Evolutionary conservation across 2,113 vertebrate species (phyloP).

Genomic region (Isichthys henryi): DNA sequence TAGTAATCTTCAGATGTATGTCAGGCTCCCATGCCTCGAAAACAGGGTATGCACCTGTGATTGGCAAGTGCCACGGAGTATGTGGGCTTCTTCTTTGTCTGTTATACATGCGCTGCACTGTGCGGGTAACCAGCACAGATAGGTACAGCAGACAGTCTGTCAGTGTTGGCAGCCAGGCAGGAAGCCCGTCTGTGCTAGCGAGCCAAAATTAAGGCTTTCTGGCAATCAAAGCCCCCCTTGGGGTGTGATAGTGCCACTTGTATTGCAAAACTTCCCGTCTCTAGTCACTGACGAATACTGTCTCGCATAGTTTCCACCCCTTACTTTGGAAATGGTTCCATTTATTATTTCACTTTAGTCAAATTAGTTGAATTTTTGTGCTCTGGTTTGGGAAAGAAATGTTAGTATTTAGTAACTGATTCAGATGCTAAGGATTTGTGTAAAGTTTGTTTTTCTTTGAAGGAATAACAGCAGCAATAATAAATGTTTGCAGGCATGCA

Average conservation of each 20-base stretch:
- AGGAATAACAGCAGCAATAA: not conserved
- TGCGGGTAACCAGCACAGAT: not conserved
- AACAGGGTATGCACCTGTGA: not conserved
- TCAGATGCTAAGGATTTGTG: not conserved
- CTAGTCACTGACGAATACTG: not conserved
- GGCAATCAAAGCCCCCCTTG: not conserved
- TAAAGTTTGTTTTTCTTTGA: not conserved
- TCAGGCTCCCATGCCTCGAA: not conserved
- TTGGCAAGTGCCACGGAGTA: not conserved
- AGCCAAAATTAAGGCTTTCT: not conserved
- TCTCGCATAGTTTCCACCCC: not conserved
- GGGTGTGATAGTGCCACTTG: not conserved
- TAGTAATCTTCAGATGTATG: not conserved
- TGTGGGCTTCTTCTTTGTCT: not conserved
- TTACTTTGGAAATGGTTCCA: not conserved
- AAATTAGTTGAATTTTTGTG: not conserved
- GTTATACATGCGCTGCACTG: not conserved
- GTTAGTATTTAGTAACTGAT: not conserved
- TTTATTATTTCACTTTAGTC: not conserved
- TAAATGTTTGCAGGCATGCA: conserved; percentile 63
- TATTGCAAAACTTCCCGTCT: not conserved
- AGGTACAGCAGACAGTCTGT: not conserved
- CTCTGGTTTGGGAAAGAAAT: not conserved
- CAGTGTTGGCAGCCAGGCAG: not conserved
- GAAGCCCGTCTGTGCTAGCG: not conserved